A percentile compares a stretch with the other conserved stretches of the same genome.
phyloP scores from a whole-genome alignment of 2,797 vertebrate species.

The Enteromius anoplus region DNA sequence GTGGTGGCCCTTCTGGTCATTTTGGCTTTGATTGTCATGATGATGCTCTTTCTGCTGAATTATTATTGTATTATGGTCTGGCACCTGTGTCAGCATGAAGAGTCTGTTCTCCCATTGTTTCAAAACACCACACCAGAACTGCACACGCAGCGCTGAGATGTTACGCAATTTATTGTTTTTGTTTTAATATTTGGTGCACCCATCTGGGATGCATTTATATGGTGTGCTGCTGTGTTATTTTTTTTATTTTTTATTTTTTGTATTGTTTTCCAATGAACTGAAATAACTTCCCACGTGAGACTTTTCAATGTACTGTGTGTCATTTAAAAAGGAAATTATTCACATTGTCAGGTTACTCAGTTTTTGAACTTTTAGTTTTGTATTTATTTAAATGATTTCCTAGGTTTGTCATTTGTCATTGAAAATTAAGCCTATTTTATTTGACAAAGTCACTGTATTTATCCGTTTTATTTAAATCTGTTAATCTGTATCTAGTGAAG shows the following conservation, averaged over 20 bases:
- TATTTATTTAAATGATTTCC: conserved; percentile 22
- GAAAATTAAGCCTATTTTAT: neutral
- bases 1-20: conserved; percentile 42
- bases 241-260: too few species aligned
- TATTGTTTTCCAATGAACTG: neutral
- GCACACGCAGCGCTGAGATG: neutral
- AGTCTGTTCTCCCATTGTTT: conserved; percentile 16
- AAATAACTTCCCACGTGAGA: neutral
- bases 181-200: neutral
- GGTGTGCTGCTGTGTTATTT: neutral
- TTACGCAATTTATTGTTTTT: neutral
- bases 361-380: neutral
- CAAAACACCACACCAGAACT: neutral
- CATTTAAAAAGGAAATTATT: conserved; percentile 19
- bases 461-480: conserved; percentile 6
- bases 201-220: neutral
- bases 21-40: conserved; percentile 54
- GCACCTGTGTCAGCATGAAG: conserved; percentile 54
- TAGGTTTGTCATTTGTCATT: conserved; percentile 23
- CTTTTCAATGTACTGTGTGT: neutral
- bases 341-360: neutral
- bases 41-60: conserved; percentile 64
- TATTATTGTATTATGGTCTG: conserved; percentile 66
- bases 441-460: conserved; percentile 10
- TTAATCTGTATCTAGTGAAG: conserved; percentile 22